A percentile compares a stretch with the other conserved stretches of the same genome.
These are phyloP conservation scores for Drosophila planitibia DNA, from an alignment of 2,888 invertebrate species.

Conservation along the genomic window DNA sequence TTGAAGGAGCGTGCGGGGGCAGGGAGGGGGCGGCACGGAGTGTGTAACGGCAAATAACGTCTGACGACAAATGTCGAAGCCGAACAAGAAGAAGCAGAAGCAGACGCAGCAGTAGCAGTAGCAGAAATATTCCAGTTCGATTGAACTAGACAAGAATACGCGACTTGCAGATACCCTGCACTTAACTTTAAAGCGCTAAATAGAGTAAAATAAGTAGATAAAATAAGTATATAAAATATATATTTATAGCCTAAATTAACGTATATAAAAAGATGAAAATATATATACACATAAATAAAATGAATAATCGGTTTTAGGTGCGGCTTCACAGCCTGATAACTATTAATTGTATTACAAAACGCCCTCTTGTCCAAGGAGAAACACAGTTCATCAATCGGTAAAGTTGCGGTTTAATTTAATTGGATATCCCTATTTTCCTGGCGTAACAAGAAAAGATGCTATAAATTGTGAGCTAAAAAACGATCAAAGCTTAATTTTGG, in stretches of 20 bases:
- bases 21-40: slow-evolving; percentile 25
- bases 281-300: background rate
- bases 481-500: background rate
- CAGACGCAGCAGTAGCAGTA: slow-evolving; percentile 25
- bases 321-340: background rate
- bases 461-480: background rate
- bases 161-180: slow-evolving; percentile 3
- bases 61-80: slow-evolving; percentile 67
- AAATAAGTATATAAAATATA: background rate
- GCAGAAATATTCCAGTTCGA: background rate
- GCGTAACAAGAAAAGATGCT: background rate
- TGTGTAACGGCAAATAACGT: slow-evolving; percentile 62
- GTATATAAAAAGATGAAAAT: background rate
- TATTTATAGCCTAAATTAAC: background rate
- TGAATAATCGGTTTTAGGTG: background rate
- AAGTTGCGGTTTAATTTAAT: background rate
- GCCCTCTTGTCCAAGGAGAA: background rate
- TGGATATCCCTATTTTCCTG: background rate
- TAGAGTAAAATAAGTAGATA: no score
- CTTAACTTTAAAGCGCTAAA: background rate
- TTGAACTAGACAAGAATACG: background rate
- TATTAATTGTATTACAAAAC: background rate
- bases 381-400: background rate
- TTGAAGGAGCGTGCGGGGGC: no score
- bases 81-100: slow-evolving; percentile 1